Percentiles rank a stretch among this genome's conserved stretches.
Evolutionary conservation across 2,113 vertebrate genomes (phyloP).

Genomic region (Lepidothrix coronata): DNA sequence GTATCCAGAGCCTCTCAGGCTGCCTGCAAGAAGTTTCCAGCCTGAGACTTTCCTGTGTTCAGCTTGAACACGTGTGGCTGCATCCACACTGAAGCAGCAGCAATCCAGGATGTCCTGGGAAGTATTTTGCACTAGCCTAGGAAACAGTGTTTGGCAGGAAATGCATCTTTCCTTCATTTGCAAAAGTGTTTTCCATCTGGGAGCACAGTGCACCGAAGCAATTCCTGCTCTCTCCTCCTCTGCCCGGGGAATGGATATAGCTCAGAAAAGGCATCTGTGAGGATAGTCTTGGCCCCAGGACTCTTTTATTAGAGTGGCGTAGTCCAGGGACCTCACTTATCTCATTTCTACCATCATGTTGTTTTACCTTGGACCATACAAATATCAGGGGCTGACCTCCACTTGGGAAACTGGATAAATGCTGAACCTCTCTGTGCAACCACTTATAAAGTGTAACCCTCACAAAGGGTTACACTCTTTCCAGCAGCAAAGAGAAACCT

Average conservation of each 20-base stretch:
- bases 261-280: neutral
- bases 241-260: neutral
- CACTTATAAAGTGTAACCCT: neutral
- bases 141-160: neutral
- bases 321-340: neutral
- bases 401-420: neutral
- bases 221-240: neutral
- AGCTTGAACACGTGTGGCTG: rapidly evolving
- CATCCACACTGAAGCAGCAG: neutral
- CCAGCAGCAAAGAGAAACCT: neutral
- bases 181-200: neutral
- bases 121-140: neutral
- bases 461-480: neutral
- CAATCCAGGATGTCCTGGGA: neutral
- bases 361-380: neutral
- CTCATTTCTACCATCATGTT: neutral
- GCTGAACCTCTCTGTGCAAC: neutral
- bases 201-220: neutral
- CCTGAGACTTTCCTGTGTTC: neutral
- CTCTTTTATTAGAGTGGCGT: neutral
- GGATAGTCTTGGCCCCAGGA: neutral
- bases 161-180: neutral
- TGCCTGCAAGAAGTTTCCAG: neutral
- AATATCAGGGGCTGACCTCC: neutral
- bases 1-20: neutral